Evolutionary conservation across 2,113 vertebrate genomes (phyloP).

Genomic region (Dendropsophus ebraccatus): DNA sequence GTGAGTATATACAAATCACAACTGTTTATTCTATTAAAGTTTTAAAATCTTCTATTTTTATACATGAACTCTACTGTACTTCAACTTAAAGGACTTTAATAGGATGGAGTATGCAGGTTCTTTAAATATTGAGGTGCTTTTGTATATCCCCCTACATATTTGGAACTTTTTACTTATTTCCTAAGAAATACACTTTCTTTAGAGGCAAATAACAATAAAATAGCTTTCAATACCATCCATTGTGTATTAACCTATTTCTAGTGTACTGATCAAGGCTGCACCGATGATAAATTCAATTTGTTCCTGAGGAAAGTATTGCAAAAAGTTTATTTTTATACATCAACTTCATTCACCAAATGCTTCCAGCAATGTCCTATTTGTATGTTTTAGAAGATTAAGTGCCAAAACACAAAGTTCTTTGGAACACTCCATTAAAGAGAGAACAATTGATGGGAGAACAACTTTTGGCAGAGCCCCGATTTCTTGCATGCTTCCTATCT

Average conservation of each 20-base stretch:
- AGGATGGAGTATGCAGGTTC: background rate
- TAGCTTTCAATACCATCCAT: background rate
- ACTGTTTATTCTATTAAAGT: background rate
- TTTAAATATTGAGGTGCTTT: background rate
- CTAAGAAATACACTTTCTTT: background rate
- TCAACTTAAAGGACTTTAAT: background rate
- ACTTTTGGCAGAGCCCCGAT: background rate
- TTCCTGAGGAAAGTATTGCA: background rate
- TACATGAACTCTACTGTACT: background rate
- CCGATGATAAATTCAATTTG: background rate
- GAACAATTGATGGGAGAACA: background rate
- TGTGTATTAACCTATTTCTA: background rate
- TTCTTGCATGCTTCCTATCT: background rate
- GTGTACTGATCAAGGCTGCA: background rate
- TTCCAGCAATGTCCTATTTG: background rate
- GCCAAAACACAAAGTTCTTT: background rate
- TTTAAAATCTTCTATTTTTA: background rate
- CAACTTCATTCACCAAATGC: background rate
- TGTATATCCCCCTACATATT: background rate
- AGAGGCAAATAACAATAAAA: background rate
- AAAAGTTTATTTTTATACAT: background rate
- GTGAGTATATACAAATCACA: slow-evolving; percentile 78
- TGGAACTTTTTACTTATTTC: background rate
- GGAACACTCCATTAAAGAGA: background rate
- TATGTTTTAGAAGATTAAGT: background rate